Percentiles rank a stretch among this genome's conserved stretches.
Evolutionary conservation across 2,797 vertebrate genomes (phyloP).

Genomic region (Remorina albescens): DNA sequence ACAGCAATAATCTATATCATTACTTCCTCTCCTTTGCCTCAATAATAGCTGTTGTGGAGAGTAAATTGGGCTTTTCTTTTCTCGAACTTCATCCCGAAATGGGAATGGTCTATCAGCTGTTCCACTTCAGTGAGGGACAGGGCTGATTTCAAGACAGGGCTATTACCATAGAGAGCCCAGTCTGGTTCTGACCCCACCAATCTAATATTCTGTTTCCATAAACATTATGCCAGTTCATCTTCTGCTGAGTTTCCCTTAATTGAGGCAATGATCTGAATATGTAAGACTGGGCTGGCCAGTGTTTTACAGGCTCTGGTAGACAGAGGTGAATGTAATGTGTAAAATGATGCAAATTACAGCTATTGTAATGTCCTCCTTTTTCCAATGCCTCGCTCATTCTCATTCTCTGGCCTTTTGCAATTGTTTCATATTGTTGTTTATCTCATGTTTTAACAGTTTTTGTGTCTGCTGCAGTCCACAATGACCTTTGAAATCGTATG

Average conservation of each 20-base stretch:
- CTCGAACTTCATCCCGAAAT: conserved; percentile 81
- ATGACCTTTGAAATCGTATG: conserved; percentile 25
- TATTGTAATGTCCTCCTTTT: conserved; percentile 68
- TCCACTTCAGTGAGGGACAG: conserved; percentile 84
- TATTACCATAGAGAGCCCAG: conserved; percentile 87
- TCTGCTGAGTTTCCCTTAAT: conserved; percentile 87
- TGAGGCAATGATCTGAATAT: conserved; percentile 88
- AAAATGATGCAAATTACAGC: conserved; percentile 88
- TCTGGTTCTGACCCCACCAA: conserved; percentile 83
- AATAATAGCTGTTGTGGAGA: conserved; percentile 80
- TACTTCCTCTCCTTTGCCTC: conserved; percentile 76
- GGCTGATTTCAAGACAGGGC: conserved; percentile 88
- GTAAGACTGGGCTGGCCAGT: conserved; percentile 80
- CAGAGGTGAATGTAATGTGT: conserved; percentile 83
- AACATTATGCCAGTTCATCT: conserved; percentile 89
- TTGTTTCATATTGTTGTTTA: conserved; percentile 76
- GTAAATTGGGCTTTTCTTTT: conserved; percentile 86
- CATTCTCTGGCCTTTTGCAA: conserved; percentile 51
- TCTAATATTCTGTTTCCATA: conserved; percentile 88
- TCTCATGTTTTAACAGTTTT: conserved; percentile 57
- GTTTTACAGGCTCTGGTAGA: conserved; percentile 78
- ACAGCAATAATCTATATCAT: conserved; percentile 74
- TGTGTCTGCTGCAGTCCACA: conserved; percentile 34
- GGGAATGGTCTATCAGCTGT: conserved; percentile 83
- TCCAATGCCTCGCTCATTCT: conserved; percentile 38